These are phyloP conservation scores for Osmoderma eremita DNA, from an alignment of 2,888 invertebrate species.

Conservation along the genomic window DNA sequence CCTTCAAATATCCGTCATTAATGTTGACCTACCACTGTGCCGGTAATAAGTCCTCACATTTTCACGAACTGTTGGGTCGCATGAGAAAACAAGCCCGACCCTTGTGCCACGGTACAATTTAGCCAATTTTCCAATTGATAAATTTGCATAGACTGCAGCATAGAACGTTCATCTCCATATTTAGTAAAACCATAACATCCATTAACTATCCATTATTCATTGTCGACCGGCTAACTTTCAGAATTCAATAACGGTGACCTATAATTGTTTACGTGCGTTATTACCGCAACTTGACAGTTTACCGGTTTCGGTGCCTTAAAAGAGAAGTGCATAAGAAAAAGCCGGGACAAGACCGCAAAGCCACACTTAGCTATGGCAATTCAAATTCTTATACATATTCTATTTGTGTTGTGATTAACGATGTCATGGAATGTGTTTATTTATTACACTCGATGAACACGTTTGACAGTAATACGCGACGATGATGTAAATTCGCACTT, in stretches of 20 bases:
- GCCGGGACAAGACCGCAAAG: slow-evolving; percentile 10
- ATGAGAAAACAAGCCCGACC: slow-evolving; percentile 13
- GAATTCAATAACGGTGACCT: slow-evolving; percentile 29
- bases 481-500: slow-evolving; percentile 8
- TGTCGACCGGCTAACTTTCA: slow-evolving; percentile 14
- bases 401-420: slow-evolving; percentile 22
- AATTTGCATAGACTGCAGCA: slow-evolving; percentile 26
- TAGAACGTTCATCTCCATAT: slow-evolving; percentile 19
- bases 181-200: slow-evolving; percentile 21
- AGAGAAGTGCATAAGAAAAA: slow-evolving; percentile 12
- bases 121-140: slow-evolving; percentile 29
- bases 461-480: not conserved
- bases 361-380: slow-evolving; percentile 4
- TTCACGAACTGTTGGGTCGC: slow-evolving; percentile 10
- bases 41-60: not conserved
- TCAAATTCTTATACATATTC: slow-evolving; percentile 2
- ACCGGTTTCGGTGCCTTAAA: slow-evolving; percentile 12
- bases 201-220: slow-evolving; percentile 30
- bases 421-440: slow-evolving; percentile 7
- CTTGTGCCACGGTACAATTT: slow-evolving; percentile 24
- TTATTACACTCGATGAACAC: slow-evolving; percentile 6
- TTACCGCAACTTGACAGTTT: slow-evolving; percentile 29
- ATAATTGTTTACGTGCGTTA: slow-evolving; percentile 28
- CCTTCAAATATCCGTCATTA: not conserved
- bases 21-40: not conserved